A percentile compares a stretch with the other conserved stretches of the same genome.
phyloP scores from a whole-genome alignment of 2,888 invertebrate species.

The Sepiola atlantica region DNA sequence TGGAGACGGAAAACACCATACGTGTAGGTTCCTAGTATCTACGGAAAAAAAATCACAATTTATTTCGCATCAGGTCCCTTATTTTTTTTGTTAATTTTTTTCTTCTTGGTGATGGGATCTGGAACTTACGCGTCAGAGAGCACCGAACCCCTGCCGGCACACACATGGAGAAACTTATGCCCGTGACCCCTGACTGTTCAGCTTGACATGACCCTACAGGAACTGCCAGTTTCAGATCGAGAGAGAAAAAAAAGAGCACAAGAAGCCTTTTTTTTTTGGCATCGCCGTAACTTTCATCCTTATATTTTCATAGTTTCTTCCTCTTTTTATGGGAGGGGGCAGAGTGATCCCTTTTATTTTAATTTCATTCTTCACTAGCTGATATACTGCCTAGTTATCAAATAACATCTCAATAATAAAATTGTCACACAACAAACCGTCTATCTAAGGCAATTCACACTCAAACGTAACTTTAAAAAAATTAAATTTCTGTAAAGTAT shows the following conservation, averaged over 20 bases:
- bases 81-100: too few species aligned
- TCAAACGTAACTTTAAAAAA: too few species aligned
- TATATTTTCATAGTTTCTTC: too few species aligned
- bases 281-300: background rate
- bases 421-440: too few species aligned
- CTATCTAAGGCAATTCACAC: too few species aligned
- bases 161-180: constrained; percentile 22
- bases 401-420: too few species aligned
- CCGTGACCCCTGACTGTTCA: background rate
- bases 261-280: background rate
- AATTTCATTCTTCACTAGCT: too few species aligned
- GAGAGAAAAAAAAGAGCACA: background rate
- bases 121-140: background rate
- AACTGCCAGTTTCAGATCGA: background rate
- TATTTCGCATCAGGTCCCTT: background rate
- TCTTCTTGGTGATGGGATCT: background rate
- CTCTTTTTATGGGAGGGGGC: too few species aligned
- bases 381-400: too few species aligned
- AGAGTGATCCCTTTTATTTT: too few species aligned
- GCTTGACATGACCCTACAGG: constrained; percentile 32
- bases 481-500: too few species aligned
- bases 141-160: background rate
- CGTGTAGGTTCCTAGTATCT: background rate
- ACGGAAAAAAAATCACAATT: background rate
- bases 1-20: too few species aligned